Percentiles rank a stretch among this genome's conserved stretches.
These are phyloP conservation scores for Hydrozoanthus gracilis DNA, from an alignment of 92 coral and sea anemone species.

Conservation along the genomic window DNA sequence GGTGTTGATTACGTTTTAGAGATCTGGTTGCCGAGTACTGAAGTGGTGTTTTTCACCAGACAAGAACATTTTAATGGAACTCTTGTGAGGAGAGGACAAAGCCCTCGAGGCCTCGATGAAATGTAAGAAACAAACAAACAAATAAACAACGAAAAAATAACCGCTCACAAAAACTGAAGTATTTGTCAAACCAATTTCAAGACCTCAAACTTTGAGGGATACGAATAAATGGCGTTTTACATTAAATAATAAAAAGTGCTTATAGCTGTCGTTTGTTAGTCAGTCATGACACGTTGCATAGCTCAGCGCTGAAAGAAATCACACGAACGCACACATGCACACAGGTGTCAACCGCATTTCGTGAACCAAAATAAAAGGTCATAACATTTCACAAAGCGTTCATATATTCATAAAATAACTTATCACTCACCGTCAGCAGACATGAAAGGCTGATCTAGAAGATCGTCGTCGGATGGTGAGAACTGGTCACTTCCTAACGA, in stretches of 20 bases:
- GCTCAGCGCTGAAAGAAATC: conserved; percentile 28
- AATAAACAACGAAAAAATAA: conserved; percentile 11
- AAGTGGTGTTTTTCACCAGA: conserved; percentile 28
- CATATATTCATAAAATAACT: conserved; percentile 40
- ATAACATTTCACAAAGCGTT: conserved; percentile 33
- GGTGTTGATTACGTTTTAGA: conserved; percentile 37
- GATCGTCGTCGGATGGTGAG: conserved; percentile 45
- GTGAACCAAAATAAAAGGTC: conserved; percentile 33
- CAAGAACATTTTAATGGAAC: conserved; percentile 18
- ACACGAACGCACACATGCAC: conserved; percentile 28
- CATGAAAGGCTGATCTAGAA: conserved; percentile 48
- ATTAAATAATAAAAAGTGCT: neutral
- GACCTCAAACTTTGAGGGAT: neutral
- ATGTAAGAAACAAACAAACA: conserved; percentile 23
- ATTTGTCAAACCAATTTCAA: neutral
- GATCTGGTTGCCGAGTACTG: conserved; percentile 14
- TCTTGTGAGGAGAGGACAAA: conserved; percentile 24
- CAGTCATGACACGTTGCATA: conserved; percentile 16
- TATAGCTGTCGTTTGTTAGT: neutral
- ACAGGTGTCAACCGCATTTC: conserved; percentile 44
- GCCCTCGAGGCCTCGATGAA: conserved; percentile 45
- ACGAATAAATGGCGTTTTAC: neutral
- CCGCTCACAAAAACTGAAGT: neutral
- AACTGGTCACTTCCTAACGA: conserved; percentile 44
- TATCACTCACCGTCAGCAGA: conserved; percentile 49